Conservation (phyloP, 2,888 invertebrate genomes). For the Emesis furor region DNA sequence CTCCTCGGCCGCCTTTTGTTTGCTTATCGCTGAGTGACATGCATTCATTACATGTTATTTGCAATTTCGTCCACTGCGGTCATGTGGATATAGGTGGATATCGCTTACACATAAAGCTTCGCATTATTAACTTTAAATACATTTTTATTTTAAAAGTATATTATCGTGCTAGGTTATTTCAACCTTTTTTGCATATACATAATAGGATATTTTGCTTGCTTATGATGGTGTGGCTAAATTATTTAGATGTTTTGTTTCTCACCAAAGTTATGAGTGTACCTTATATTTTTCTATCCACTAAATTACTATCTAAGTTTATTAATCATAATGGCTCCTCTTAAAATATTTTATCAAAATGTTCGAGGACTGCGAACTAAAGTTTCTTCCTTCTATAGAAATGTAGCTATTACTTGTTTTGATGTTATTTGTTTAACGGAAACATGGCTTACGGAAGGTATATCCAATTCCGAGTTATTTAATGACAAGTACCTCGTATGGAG, state of each 20-base stretch:
- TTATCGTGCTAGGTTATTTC: too few relatives aligned
- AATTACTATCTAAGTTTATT: neutral
- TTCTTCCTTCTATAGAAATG: neutral
- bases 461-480: neutral
- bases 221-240: too few relatives aligned
- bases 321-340: neutral
- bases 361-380: neutral
- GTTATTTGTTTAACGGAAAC: constrained; percentile 3
- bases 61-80: too few relatives aligned
- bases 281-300: neutral
- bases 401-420: neutral
- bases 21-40: neutral
- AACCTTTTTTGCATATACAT: too few relatives aligned
- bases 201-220: too few relatives aligned
- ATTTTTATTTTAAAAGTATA: too few relatives aligned
- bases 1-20: neutral
- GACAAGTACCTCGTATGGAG: neutral
- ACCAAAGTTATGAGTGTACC: neutral
- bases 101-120: too few relatives aligned
- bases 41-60: too few relatives aligned
- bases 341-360: constrained; percentile 21
- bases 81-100: too few relatives aligned
- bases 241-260: too few relatives aligned
- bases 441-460: neutral
- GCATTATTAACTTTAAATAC: too few relatives aligned